Evolutionary conservation across 2,888 invertebrate species (phyloP).

Genomic region (Melanargia galathea): DNA sequence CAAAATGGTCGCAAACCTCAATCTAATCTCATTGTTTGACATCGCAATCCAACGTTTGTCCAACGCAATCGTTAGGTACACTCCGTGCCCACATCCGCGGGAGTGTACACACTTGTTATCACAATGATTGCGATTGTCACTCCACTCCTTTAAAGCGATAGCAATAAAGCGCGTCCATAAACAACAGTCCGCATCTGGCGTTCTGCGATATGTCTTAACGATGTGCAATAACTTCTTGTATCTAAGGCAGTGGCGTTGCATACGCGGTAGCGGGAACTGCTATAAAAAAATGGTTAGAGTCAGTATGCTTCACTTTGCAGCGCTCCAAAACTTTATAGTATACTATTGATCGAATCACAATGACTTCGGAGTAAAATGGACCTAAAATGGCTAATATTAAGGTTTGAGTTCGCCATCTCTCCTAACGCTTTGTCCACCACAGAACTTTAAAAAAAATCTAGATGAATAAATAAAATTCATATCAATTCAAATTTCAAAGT

Average conservation of each 20-base stretch:
- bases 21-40: constrained; percentile 5
- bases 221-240: constrained; percentile 35
- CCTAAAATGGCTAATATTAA: too few relatives aligned
- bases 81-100: neutral
- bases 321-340: too few relatives aligned
- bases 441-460: too few relatives aligned
- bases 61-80: constrained; percentile 2
- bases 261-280: constrained; percentile 5
- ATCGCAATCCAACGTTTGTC: neutral
- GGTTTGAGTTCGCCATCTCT: too few relatives aligned
- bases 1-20: neutral
- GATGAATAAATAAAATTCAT: too few relatives aligned
- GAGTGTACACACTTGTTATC: constrained; percentile 35
- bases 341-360: too few relatives aligned
- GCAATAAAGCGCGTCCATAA: constrained; percentile 39
- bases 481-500: too few relatives aligned
- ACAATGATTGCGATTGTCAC: constrained; percentile 39
- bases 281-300: too few relatives aligned
- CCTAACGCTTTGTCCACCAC: too few relatives aligned
- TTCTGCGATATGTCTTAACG: constrained; percentile 39
- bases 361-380: too few relatives aligned
- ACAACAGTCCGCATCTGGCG: constrained; percentile 40
- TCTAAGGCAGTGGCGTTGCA: constrained; percentile 15
- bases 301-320: too few relatives aligned
- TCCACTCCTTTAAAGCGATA: constrained; percentile 39